These are phyloP conservation scores for Brenthis daphne DNA, from an alignment of 2,888 invertebrate species.

Conservation along the genomic window DNA sequence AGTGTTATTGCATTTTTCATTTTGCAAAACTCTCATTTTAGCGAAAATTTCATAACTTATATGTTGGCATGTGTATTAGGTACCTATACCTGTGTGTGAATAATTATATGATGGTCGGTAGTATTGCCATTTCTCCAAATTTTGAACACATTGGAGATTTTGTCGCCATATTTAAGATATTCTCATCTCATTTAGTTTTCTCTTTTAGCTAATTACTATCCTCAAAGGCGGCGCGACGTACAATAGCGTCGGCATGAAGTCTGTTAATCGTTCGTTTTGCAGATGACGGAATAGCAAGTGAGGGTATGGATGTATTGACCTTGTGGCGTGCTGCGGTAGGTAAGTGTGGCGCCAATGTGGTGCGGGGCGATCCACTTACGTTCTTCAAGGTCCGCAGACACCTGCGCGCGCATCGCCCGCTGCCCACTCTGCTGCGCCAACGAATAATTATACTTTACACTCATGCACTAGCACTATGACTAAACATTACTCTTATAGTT, in stretches of 20 bases:
- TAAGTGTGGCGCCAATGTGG: slow-evolving; percentile 90
- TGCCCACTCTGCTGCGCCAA: slow-evolving; percentile 75
- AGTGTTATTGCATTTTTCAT: no score
- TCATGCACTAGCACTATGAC: background rate
- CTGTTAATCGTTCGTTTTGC: slow-evolving; percentile 13
- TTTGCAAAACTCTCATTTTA: no score
- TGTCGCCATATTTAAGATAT: slow-evolving; percentile 19
- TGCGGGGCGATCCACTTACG: slow-evolving; percentile 86
- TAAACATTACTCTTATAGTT: background rate
- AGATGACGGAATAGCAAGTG: slow-evolving; percentile 42
- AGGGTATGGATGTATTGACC: slow-evolving; percentile 80
- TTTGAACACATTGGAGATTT: slow-evolving; percentile 28
- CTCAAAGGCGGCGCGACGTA: background rate
- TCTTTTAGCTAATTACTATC: background rate
- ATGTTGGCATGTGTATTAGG: no score
- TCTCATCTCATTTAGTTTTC: slow-evolving; percentile 2
- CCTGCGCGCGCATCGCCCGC: slow-evolving; percentile 86
- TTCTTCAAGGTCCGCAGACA: slow-evolving; percentile 89
- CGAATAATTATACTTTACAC: slow-evolving; percentile 3
- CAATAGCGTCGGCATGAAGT: background rate
- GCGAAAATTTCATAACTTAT: no score
- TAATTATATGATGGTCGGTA: background rate
- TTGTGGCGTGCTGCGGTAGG: slow-evolving; percentile 90
- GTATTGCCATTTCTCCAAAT: slow-evolving; percentile 25
- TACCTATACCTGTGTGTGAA: background rate